Evolutionary conservation across 2,113 vertebrate genomes (phyloP), one percentile per base, ranked within the genome.

Genomic region (Ramphastos sulfuratus): DNA sequence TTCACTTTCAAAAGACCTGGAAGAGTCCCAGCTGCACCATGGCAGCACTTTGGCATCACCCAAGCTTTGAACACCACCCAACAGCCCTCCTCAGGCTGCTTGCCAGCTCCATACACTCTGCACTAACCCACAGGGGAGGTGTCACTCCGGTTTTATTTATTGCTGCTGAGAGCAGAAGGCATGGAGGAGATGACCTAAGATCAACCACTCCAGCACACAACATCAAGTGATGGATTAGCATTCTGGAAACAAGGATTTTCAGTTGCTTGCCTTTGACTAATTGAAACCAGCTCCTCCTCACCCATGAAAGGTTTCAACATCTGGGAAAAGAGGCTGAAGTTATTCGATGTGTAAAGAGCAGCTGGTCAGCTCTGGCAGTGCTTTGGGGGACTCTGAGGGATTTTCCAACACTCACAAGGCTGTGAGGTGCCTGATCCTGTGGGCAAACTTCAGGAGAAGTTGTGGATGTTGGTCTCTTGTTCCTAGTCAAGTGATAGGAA

Each of bases 381-480:
- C 70, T 90, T 75, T 48, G 31, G 75, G 23, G 18, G 33, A 42
- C 27, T 81, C 48, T 58, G 4, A 31, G n/a, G 48, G 28, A 52
- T 64, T 72, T 75, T 31, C 37, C 37, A 74, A 55, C 13, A 33
- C 21, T 10, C 24, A 24, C 12, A 63, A 54, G 8, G 9, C 16
- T 0, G 1, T 18, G 35, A 85, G 27, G 61, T 11, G 63, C 28
- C 1, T 0, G 37, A 18, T 21, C 63, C 35, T 16, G 0, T 1
- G 12, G 48, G 42, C 30, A 66, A 42, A 42, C 27, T 7, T 4
- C 1, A 2, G 12, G 15, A 77, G 15, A 59, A 64, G 54, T 17
- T 46, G 44, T 46, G 44, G 16, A 18, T 46, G 44, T 46, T 46
- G 44, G 44, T 16, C 44, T 46, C 44, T 46, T 46, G 44, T 15